phyloP scores from a whole-genome alignment of 2,113 vertebrate species.

The Elephantulus edwardii region DNA sequence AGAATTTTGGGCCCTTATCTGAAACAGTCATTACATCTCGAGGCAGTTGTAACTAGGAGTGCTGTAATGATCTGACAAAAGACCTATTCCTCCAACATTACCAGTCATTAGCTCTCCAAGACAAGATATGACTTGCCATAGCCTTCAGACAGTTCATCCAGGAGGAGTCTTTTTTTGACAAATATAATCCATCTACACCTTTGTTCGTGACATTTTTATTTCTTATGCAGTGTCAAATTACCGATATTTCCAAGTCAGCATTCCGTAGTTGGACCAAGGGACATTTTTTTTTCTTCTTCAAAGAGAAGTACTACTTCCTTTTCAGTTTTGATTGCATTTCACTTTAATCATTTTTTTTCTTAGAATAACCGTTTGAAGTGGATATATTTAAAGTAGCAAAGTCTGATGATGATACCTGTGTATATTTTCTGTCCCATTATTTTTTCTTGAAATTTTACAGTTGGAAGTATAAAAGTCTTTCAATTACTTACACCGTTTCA shows the following conservation, averaged over 20 bases:
- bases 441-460: conserved; percentile 20
- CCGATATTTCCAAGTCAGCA: conserved; percentile 55
- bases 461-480: not conserved
- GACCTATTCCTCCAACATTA: conserved; percentile 70
- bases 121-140: conserved; percentile 63
- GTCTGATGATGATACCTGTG: not conserved
- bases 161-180: conserved; percentile 65
- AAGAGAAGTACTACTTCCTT: not conserved
- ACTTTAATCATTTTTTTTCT: conserved; percentile 37
- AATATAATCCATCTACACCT: conserved; percentile 72
- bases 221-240: conserved; percentile 48
- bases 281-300: conserved; percentile 42
- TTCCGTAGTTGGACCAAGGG: conserved; percentile 22
- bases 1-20: conserved; percentile 57
- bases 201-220: conserved; percentile 72
- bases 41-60: conserved; percentile 58
- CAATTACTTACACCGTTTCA: conserved; percentile 7
- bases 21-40: conserved; percentile 52
- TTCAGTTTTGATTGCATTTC: conserved; percentile 50
- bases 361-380: conserved; percentile 45
- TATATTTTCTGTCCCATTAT: conserved; percentile 8
- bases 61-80: conserved; percentile 73
- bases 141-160: conserved; percentile 67
- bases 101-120: conserved; percentile 69
- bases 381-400: conserved; percentile 19